Base-by-base conservation (phyloP, 2,797 vertebrate species). In the Epinephelus awoara region DNA sequence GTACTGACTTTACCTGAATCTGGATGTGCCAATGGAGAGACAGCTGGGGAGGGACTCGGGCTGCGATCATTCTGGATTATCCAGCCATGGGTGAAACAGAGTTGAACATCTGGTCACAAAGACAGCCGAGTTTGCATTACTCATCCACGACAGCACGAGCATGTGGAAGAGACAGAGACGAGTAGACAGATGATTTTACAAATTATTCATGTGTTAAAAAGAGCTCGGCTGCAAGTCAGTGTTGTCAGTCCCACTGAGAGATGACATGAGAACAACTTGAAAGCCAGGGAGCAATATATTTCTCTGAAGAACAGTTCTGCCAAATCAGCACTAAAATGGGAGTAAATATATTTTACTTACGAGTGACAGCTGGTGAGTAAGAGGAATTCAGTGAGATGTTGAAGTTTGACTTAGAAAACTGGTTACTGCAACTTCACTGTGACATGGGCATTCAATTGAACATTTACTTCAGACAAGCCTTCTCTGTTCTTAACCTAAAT, bases 81-180 rank as follows among this genome's bases (percentile, higher is more conserved):
- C 27, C 63, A 61, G 78, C 79, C 10, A 42, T 87, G 83, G 87
- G 82, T 84, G 88, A 89, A n/a, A 72, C 70, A 85, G 82, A 91
- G 91, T 86, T 91, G 83, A 93, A 93, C 93, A 92, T 93, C 91
- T 94, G 88, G 80, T 66, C 81, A 74, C 67, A 61, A 75, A 86
- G 81, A 80, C 67, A 66, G 80, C 65, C 81, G 66, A 84, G 66
- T 90, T 88, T 84, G 73, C 82, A 79, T 91, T 87, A 87, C 79
- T 79, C 74, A 80, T 87, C 76, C 72, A 52, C 61, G 70, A 75
- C 72, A 88, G 64, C 40, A 51, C 27, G 19, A 75, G 51, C 51
- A 67, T 34, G 67, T 57, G 17, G 70, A 5, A 10, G 15, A 67
- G 55, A 62, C 67, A 52, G 51, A 75, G 38, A 83, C 65, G 34